A percentile compares a stretch with the other conserved stretches of the same genome.
phyloP scores from a whole-genome alignment of 2,888 invertebrate genomes.

The Celastrina argiolus region DNA sequence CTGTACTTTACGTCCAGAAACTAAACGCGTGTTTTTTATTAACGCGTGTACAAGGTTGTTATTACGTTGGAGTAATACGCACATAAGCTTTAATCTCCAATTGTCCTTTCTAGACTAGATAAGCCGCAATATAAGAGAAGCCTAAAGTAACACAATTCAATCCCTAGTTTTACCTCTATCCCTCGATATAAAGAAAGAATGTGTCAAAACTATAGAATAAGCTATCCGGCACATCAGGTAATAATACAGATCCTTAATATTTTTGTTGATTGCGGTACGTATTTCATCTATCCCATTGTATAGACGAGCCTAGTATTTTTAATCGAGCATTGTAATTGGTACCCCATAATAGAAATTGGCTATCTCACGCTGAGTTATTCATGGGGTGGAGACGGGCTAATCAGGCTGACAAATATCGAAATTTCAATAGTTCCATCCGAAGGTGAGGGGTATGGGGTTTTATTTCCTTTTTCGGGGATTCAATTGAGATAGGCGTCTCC shows the following conservation, averaged over 20 bases:
- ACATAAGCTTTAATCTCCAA: too few species aligned
- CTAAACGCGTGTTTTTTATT: too few species aligned
- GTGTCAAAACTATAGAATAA: too few species aligned
- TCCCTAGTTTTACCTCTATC: too few species aligned
- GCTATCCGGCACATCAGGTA: neutral
- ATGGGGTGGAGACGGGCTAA: conserved; percentile 60
- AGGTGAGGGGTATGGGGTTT: conserved; percentile 52
- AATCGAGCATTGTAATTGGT: conserved; percentile 10
- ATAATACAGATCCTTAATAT: neutral
- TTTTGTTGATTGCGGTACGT: neutral
- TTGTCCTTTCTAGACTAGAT: too few species aligned
- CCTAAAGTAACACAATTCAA: too few species aligned
- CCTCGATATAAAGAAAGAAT: too few species aligned
- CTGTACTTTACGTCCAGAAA: too few species aligned
- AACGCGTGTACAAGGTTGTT: too few species aligned
- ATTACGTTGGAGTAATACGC: too few species aligned
- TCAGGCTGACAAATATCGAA: conserved; percentile 73
- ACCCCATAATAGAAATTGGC: conserved; percentile 42
- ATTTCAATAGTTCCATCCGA: conserved; percentile 65
- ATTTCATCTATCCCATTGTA: neutral
- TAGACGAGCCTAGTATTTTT: neutral
- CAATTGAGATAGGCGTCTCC: conserved; percentile 73
- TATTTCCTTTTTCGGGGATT: conserved; percentile 74
- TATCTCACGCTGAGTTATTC: conserved; percentile 67
- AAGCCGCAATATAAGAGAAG: too few species aligned